Percentiles rank a stretch among this genome's conserved stretches.
These are phyloP conservation scores for Apis dorsata DNA, from an alignment of 1,140 invertebrate species.

Conservation along the genomic window DNA sequence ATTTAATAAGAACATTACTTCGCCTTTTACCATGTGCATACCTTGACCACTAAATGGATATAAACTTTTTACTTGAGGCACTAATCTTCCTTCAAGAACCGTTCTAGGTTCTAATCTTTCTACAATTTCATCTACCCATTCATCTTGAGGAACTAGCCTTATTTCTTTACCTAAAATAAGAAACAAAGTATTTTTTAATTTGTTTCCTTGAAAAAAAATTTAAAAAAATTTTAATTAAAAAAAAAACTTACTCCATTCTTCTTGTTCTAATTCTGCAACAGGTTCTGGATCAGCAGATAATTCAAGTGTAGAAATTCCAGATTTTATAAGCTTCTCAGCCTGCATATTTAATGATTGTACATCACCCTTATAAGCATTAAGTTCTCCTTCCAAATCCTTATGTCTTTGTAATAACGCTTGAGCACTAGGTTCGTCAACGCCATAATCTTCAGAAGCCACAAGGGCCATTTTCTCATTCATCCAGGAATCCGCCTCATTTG, in stretches of 20 bases:
- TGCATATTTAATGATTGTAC: constrained; percentile 92
- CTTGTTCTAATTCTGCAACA: constrained; percentile 83
- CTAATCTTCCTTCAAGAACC: constrained; percentile 90
- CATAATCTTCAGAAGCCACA: constrained; percentile 92
- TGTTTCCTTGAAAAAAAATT: not conserved
- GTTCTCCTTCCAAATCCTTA: constrained; percentile 92
- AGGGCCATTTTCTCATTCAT: constrained; percentile 95
- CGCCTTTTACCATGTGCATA: constrained; percentile 94
- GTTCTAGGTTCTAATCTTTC: constrained; percentile 91
- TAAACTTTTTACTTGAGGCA: constrained; percentile 93
- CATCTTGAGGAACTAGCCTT: constrained; percentile 91
- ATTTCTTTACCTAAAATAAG: constrained; percentile 82
- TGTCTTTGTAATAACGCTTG: constrained; percentile 92
- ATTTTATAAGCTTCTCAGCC: constrained; percentile 89
- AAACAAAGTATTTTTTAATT: not conserved
- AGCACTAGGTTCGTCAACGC: constrained; percentile 93
- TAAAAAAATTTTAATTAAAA: not conserved
- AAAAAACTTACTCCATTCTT: constrained; percentile 83
- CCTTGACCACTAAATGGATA: constrained; percentile 97
- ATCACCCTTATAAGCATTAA: constrained; percentile 94
- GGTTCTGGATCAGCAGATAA: constrained; percentile 85
- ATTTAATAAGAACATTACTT: constrained; percentile 93
- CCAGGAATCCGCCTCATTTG: constrained; percentile 99
- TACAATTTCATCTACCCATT: constrained; percentile 94
- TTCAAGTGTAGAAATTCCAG: constrained; percentile 89